A percentile compares a stretch with the other conserved stretches of the same genome.
These are phyloP conservation scores for Rhingia rostrata DNA, from an alignment of 2,888 invertebrate genomes.

Conservation along the genomic window DNA sequence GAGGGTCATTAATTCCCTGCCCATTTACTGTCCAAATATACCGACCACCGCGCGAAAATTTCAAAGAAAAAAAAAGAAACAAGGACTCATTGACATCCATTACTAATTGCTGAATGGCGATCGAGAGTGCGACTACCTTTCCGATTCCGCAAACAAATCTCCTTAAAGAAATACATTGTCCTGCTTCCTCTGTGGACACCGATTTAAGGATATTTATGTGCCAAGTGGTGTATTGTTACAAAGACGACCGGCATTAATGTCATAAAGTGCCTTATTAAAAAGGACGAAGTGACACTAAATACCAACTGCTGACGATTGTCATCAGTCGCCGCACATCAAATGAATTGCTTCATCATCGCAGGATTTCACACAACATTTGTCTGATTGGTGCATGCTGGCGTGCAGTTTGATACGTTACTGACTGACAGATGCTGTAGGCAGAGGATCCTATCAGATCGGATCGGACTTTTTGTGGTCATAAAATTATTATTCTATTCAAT, in stretches of 20 bases:
- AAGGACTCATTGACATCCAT: slow-evolving; percentile 51
- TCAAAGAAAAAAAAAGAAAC: slow-evolving; percentile 13
- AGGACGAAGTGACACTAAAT: slow-evolving; percentile 63
- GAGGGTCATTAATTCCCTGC: slow-evolving; percentile 67
- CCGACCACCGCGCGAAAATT: slow-evolving; percentile 46
- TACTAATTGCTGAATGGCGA: slow-evolving; percentile 64
- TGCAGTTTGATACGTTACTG: slow-evolving; percentile 40
- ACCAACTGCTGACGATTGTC: slow-evolving; percentile 48
- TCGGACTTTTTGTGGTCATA: slow-evolving; percentile 64
- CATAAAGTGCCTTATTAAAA: slow-evolving; percentile 67
- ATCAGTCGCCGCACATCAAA: not conserved
- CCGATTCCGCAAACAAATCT: slow-evolving; percentile 69
- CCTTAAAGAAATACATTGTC: slow-evolving; percentile 46
- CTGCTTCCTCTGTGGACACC: slow-evolving; percentile 52
- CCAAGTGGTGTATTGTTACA: slow-evolving; percentile 43
- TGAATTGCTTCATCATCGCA: slow-evolving; percentile 62
- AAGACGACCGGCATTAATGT: slow-evolving; percentile 50
- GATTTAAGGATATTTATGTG: slow-evolving; percentile 68
- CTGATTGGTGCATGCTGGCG: slow-evolving; percentile 62
- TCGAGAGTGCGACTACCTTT: slow-evolving; percentile 30
- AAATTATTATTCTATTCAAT: slow-evolving; percentile 71
- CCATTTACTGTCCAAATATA: slow-evolving; percentile 69
- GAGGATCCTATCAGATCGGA: not conserved
- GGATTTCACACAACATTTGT: slow-evolving; percentile 54
- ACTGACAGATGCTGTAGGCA: slow-evolving; percentile 63